Conservation (phyloP, 2,113 vertebrate genomes). For the Antennarius striatus region DNA sequence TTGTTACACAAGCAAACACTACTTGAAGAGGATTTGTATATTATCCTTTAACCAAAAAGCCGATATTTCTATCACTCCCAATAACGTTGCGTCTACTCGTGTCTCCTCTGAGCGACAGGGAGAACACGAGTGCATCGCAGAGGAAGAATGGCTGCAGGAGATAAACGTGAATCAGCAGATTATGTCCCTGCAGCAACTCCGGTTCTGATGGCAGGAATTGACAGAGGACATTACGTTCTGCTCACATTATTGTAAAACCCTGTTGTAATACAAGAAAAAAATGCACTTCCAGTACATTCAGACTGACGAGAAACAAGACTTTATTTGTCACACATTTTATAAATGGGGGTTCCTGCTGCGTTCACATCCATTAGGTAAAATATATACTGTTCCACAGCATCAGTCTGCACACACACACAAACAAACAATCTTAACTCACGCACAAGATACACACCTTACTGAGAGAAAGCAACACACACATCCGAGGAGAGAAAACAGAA, state of each 20-base stretch:
- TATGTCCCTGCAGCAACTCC: slow-evolving; percentile 21
- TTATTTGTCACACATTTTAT: slow-evolving; percentile 71
- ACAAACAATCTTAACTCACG: slow-evolving; percentile 19
- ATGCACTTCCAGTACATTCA: background rate
- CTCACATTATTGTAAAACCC: too few species aligned
- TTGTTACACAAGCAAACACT: too few species aligned
- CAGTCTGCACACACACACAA: slow-evolving; percentile 22
- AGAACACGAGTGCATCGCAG: background rate
- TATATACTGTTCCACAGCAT: slow-evolving; percentile 46
- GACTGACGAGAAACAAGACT: slow-evolving; percentile 55
- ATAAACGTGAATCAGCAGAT: slow-evolving; percentile 64
- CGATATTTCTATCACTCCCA: background rate
- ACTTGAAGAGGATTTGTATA: too few species aligned
- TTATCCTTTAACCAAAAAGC: background rate
- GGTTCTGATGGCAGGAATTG: slow-evolving; percentile 11
- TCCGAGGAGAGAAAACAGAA: slow-evolving; percentile 43
- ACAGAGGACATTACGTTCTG: background rate
- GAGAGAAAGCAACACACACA: slow-evolving; percentile 36
- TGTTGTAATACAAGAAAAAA: background rate
- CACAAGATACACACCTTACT: slow-evolving; percentile 43
- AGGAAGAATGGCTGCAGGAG: slow-evolving; percentile 56
- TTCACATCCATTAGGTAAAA: slow-evolving; percentile 65
- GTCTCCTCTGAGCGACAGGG: slow-evolving; percentile 28
- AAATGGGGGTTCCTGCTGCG: slow-evolving; percentile 57
- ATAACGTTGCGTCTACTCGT: background rate